phyloP scores from a whole-genome alignment of 2,888 invertebrate genomes.

The Oxytorus armatus region DNA sequence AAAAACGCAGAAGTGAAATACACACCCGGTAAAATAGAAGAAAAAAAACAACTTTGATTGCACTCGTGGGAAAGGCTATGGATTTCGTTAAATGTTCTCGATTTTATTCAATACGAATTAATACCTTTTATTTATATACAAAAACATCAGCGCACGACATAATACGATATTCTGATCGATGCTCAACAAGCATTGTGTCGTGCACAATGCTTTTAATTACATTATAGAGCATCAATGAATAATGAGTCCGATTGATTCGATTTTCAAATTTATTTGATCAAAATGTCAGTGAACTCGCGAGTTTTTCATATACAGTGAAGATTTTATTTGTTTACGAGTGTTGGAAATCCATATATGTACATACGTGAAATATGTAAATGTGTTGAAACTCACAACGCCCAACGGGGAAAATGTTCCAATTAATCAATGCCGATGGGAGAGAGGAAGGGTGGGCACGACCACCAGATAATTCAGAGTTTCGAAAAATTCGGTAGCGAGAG shows the following conservation, averaged over 20 bases:
- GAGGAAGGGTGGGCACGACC: constrained; percentile 8
- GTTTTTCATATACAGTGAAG: background rate
- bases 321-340: background rate
- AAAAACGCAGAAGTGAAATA: no score
- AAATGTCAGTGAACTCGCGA: background rate
- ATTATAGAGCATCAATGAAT: constrained; percentile 24
- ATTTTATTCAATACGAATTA: background rate
- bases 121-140: background rate
- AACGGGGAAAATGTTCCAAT: constrained; percentile 32
- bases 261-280: constrained; percentile 16
- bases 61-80: background rate
- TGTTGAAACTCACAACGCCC: constrained; percentile 10
- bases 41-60: no score
- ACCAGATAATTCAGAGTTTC: constrained; percentile 60
- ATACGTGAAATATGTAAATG: no score
- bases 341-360: no score
- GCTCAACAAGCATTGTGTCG: no score
- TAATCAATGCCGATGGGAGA: constrained; percentile 51
- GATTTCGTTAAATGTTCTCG: background rate
- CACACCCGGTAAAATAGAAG: no score
- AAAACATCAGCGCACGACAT: background rate
- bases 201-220: constrained; percentile 3
- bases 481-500: constrained; percentile 53
- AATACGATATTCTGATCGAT: constrained; percentile 1
- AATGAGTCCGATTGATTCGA: background rate